Base-by-base conservation (phyloP, 2,113 vertebrate species). In the Notiomystis cincta region DNA sequence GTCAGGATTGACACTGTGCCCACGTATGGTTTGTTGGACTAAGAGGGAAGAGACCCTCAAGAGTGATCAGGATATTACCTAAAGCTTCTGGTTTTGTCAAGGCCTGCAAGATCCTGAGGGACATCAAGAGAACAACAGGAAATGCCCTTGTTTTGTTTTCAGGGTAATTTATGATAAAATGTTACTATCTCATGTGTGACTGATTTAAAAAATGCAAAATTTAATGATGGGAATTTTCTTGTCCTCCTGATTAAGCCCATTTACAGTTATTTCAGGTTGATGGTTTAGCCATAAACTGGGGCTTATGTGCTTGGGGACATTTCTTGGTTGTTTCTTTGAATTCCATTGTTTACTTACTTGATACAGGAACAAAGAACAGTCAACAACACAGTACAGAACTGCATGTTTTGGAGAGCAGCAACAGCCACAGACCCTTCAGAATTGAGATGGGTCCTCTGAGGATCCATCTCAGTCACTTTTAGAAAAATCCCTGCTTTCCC, bases 401-500 rank as follows among this genome's bases (percentile, higher is more conserved):
- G 0, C 31, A n/a, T 33, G 50, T 25, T 95, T 86, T 70, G 31
- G 67, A 80, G 72, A 38, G 40, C 35, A 95, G 82, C 54, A 93
- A 33, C 35, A 81, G 67, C 64, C 35, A 5, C 42, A 89, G 50
- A 92, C 44, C 72, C 72, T 78, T 53, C 64, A 96, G 82, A 83
- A 89, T 0, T 81, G 58, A 69, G 45, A 89, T 13, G 42, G 37
- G 76, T 70, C 69, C 89, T 90, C 81, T 69, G 82, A 95, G 90
- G 85, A 76, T 53, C 72, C 45, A 42, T 79, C 70, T 94, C 44
- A 51, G n/a, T 80, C 70, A 81, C 83, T 95, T 67, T 70, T 30
- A 94, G 50, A 82, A 92, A 95, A 87, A 82, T 53, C 76, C 27
- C 70, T 64, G 71, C 47, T 88, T 91, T 86, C 72, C 77, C 71